Base-by-base conservation (phyloP, 2,888 invertebrate genomes). In the Sylvicola fuscatus region DNA sequence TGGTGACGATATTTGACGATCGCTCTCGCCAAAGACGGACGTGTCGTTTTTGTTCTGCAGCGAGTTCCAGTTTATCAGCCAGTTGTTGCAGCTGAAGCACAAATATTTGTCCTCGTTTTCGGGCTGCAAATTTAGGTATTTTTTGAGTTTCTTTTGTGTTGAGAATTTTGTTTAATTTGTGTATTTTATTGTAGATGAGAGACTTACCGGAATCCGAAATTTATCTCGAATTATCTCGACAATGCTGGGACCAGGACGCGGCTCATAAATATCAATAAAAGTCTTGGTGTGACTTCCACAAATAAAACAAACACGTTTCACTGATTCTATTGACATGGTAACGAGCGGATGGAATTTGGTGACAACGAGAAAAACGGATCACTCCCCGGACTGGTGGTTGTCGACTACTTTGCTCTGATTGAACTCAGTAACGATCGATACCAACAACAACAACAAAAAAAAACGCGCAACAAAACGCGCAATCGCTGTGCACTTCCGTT, bases 1-100 rank as follows among this genome's bases (percentile, higher is more conserved):
- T 4, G 21, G 21, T 4, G 21, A 21, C 5, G 21, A 21, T 6
- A 21, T 21, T 21, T 21, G 21, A 4, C 21, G 21, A 8, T 21
- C 21, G 21, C 21, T 21, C 8, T 21, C 21, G 4, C 5, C 8
- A 8, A 21, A 21, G 21, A 21, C 21, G 8, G 21, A 21, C 8
- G 21, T 6, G 21, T 41, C 39, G 41, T 56, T 56, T 13, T 53
- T 37, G 26, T 55, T 51, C 43, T 56, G 55, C 40, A 58, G 42
- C 26, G 57, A 58, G 36, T 58, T 55, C 58, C 58, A 58, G 39
- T 58, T 58, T 37, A 58, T 56, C 2, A 58, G 47, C 57, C 57
- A 58, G 40, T 58, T 58, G 45, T 58, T 58, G 46, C 58, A 58
- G 41, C 54, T 55, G 41, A 52, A 58, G 47, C 58, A 58, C 26